Evolutionary conservation across 1,140 invertebrate genomes (phyloP).

Genomic region (Pollicipes pollicipes): DNA sequence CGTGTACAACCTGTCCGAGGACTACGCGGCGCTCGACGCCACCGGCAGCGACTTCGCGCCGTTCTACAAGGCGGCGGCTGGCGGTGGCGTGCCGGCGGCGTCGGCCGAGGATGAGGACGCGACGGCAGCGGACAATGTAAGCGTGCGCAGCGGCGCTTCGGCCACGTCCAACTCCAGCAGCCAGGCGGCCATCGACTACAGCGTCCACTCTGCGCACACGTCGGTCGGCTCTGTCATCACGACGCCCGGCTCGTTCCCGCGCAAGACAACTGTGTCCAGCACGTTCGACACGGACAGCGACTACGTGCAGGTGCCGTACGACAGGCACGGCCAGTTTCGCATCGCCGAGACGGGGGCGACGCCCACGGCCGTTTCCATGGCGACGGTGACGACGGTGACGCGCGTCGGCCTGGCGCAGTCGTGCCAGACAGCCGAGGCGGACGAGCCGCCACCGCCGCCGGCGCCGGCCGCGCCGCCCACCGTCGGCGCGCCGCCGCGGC

Average conservation of each 20-base stretch:
- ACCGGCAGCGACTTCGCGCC: too few relatives aligned
- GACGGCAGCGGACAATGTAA: neutral
- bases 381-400: conserved; percentile 18
- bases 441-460: conserved; percentile 9
- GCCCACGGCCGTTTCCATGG: conserved; percentile 17
- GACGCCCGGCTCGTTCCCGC: conserved; percentile 32
- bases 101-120: too few relatives aligned
- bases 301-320: conserved; percentile 37
- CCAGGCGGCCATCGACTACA: neutral
- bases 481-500: conserved; percentile 15
- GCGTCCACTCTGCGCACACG: neutral
- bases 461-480: conserved; percentile 16
- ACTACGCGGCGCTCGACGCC: neutral
- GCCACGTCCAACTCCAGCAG: neutral
- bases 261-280: conserved; percentile 54
- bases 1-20: neutral
- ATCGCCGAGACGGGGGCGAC: conserved; percentile 8
- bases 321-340: conserved; percentile 9
- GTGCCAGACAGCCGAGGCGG: conserved; percentile 5
- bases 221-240: neutral
- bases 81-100: too few relatives aligned
- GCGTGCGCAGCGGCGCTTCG: neutral
- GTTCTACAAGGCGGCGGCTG: neutral
- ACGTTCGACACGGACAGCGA: conserved; percentile 72
- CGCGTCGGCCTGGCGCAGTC: conserved; percentile 16